Conservation (phyloP, 2,888 invertebrate species). For the Syritta pipiens region DNA sequence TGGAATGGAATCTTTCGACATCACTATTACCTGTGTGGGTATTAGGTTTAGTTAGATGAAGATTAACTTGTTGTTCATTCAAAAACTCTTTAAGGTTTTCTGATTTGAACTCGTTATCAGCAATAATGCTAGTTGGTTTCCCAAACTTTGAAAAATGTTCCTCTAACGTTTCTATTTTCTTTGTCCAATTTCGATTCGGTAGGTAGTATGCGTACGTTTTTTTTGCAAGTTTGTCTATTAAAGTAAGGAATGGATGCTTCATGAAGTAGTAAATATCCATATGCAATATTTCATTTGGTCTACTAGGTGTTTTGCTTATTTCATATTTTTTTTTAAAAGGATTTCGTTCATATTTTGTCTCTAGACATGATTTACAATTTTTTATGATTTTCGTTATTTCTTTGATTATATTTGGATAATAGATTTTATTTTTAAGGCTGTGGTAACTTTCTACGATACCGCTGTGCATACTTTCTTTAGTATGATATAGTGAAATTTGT, state of each 20-base stretch:
- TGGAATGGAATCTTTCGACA: background rate
- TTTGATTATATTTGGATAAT: background rate
- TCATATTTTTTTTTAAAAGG: background rate
- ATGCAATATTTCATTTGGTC: background rate
- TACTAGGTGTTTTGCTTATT: background rate
- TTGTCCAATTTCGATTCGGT: background rate
- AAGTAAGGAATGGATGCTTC: background rate
- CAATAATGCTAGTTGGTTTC: background rate
- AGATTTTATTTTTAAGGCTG: conserved; percentile 9
- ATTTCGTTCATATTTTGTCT: background rate
- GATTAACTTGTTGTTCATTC: background rate
- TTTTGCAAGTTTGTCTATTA: background rate
- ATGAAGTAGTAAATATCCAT: background rate
- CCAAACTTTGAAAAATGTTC: background rate
- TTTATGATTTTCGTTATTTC: conserved; percentile 7
- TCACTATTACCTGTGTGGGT: background rate
- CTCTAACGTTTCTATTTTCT: background rate
- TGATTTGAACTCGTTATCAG: background rate
- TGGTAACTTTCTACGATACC: conserved; percentile 6
- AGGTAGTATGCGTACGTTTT: background rate
- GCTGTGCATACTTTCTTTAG: conserved; percentile 1
- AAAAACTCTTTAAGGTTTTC: background rate
- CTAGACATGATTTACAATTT: conserved; percentile 1
- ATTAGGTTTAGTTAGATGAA: background rate
- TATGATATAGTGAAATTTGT: conserved; percentile 23